Evolutionary conservation across 2,888 invertebrate species (phyloP).

Genomic region (Drosophila ustulata): DNA sequence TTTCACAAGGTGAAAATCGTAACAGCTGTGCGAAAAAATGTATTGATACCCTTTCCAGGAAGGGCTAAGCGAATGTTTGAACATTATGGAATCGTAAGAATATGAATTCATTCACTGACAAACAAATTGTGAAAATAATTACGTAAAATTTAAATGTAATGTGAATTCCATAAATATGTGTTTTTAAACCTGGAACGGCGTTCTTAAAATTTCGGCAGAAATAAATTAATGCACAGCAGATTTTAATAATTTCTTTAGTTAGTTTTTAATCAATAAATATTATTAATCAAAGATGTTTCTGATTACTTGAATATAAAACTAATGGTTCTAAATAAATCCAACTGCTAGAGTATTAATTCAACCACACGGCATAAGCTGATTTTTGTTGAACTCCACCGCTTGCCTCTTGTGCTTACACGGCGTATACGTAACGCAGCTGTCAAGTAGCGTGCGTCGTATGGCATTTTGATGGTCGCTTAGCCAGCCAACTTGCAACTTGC

Average conservation of each 20-base stretch:
- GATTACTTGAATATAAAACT: too few species aligned
- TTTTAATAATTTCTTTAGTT: too few species aligned
- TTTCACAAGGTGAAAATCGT: slow-evolving; percentile 60
- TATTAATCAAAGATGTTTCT: too few species aligned
- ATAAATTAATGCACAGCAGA: too few species aligned
- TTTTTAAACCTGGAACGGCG: too few species aligned
- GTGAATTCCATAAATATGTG: too few species aligned
- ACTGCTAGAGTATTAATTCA: slow-evolving; percentile 9
- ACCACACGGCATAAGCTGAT: neutral
- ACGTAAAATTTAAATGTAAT: too few species aligned
- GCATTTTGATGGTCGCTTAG: slow-evolving; percentile 60
- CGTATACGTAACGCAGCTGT: slow-evolving; percentile 54
- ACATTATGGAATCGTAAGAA: too few species aligned
- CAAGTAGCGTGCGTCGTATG: slow-evolving; percentile 35
- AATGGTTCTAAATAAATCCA: neutral
- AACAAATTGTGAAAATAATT: too few species aligned
- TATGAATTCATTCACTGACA: too few species aligned
- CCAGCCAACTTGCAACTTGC: slow-evolving; percentile 42
- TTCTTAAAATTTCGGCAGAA: too few species aligned
- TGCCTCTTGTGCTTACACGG: slow-evolving; percentile 2
- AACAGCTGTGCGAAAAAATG: slow-evolving; percentile 48
- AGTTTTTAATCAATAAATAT: too few species aligned
- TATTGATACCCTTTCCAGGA: neutral
- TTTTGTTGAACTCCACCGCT: neutral
- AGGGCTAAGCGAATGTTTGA: neutral